Evolutionary conservation across 1,140 invertebrate species (phyloP).

Genomic region (Drosophila malerkotliana): DNA sequence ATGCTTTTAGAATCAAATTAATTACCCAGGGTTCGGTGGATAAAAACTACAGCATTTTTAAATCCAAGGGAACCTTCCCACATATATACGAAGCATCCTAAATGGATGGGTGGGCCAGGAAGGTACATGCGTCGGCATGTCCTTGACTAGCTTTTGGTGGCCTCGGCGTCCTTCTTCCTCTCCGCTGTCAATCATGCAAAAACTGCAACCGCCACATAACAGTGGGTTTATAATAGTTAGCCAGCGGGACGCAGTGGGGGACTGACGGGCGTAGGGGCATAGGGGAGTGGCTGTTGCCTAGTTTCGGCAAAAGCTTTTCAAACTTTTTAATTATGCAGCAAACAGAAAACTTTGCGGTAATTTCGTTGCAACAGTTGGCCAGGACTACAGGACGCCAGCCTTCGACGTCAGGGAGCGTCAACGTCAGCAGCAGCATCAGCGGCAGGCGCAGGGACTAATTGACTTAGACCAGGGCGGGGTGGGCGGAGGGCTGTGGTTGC

Average conservation of each 20-base stretch:
- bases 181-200: slow-evolving; percentile 77
- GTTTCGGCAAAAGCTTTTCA: slow-evolving; percentile 81
- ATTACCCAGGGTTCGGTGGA: too few relatives aligned
- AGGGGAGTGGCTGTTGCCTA: slow-evolving; percentile 58
- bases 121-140: slow-evolving; percentile 63
- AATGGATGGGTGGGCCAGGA: too few relatives aligned
- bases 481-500: not conserved
- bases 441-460: slow-evolving; percentile 72
- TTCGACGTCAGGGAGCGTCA: slow-evolving; percentile 47
- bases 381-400: slow-evolving; percentile 41
- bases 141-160: slow-evolving; percentile 64
- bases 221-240: slow-evolving; percentile 78
- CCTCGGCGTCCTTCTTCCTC: slow-evolving; percentile 14
- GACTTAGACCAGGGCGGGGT: slow-evolving; percentile 52
- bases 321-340: slow-evolving; percentile 82
- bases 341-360: slow-evolving; percentile 81
- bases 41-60: too few relatives aligned
- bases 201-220: slow-evolving; percentile 78
- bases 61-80: too few relatives aligned
- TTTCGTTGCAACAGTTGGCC: slow-evolving; percentile 80
- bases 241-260: slow-evolving; percentile 26
- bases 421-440: slow-evolving; percentile 60
- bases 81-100: slow-evolving; percentile 51
- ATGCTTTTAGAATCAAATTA: too few relatives aligned
- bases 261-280: not conserved